Percentiles rank a stretch among this genome's conserved stretches.
Conservation (phyloP, 92 coral and sea anemone genomes). For the Bergia sp. region DNA sequence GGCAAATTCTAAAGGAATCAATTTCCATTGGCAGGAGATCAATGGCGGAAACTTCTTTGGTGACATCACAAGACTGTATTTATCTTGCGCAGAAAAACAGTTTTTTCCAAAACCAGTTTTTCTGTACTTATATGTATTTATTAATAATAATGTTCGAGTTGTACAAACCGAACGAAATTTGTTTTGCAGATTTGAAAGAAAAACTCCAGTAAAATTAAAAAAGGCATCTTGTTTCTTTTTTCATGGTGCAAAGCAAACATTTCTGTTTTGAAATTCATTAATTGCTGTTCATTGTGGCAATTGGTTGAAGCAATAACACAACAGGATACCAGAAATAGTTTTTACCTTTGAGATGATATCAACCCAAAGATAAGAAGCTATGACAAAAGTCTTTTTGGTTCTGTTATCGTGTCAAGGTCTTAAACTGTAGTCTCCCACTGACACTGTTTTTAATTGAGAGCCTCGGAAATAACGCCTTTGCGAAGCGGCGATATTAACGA, state of each 20-base stretch:
- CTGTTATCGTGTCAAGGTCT: neutral
- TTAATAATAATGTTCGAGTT: neutral
- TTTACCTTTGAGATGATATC: neutral
- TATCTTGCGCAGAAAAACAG: neutral
- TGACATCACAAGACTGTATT: neutral
- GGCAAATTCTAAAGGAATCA: slow-evolving; percentile 7
- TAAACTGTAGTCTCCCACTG: neutral
- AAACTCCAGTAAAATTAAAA: no score
- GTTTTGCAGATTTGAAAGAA: neutral
- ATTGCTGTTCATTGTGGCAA: neutral
- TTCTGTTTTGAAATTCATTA: neutral
- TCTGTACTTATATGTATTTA: no score
- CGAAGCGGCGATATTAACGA: neutral
- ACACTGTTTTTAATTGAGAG: no score
- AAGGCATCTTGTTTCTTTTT: neutral
- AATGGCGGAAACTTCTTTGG: neutral
- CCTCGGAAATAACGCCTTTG: neutral
- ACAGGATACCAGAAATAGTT: slow-evolving; percentile 4
- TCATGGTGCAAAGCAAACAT: neutral
- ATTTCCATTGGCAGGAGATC: neutral
- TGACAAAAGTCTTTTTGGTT: neutral
- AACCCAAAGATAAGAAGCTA: neutral
- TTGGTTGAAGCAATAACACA: slow-evolving; percentile 14
- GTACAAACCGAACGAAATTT: neutral
- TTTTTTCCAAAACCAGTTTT: no score